Evolutionary conservation across 2,113 vertebrate genomes (phyloP).

Genomic region (Bothrops jararaca): DNA sequence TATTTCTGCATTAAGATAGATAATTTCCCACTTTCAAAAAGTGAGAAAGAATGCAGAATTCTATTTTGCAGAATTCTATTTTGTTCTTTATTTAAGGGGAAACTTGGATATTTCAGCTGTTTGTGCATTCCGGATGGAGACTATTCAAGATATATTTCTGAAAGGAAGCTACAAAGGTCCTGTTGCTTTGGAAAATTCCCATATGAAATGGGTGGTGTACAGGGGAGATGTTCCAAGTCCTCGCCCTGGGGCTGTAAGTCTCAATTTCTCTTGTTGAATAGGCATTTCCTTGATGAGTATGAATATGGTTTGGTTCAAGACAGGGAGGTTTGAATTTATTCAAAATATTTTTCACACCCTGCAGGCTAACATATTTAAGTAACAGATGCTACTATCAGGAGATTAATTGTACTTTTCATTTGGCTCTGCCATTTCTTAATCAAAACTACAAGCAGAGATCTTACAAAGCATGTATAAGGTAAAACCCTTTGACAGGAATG

Average conservation of each 20-base stretch:
- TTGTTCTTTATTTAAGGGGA: conserved; percentile 53
- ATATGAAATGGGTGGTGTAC: conserved; percentile 71
- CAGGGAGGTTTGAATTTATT: background rate
- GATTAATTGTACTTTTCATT: background rate
- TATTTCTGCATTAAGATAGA: background rate
- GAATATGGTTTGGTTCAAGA: background rate
- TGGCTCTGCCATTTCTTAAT: background rate
- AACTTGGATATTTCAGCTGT: conserved; percentile 67
- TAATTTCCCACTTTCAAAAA: background rate
- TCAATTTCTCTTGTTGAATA: background rate
- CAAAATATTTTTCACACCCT: background rate
- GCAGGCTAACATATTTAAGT: background rate
- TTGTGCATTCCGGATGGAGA: conserved; percentile 62
- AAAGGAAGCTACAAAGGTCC: conserved; percentile 74
- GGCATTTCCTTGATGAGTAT: background rate
- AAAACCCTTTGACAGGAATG: background rate
- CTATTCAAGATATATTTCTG: conserved; percentile 67
- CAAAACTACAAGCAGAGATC: background rate
- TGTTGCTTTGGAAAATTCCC: conserved; percentile 59
- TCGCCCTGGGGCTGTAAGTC: conserved; percentile 72
- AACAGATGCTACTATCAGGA: background rate
- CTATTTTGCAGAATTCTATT: background rate
- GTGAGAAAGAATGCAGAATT: no score
- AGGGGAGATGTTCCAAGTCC: conserved; percentile 71
- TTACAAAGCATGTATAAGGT: background rate